Base-by-base conservation (phyloP, 1,140 invertebrate genomes). In the Trichogramma pretiosum region DNA sequence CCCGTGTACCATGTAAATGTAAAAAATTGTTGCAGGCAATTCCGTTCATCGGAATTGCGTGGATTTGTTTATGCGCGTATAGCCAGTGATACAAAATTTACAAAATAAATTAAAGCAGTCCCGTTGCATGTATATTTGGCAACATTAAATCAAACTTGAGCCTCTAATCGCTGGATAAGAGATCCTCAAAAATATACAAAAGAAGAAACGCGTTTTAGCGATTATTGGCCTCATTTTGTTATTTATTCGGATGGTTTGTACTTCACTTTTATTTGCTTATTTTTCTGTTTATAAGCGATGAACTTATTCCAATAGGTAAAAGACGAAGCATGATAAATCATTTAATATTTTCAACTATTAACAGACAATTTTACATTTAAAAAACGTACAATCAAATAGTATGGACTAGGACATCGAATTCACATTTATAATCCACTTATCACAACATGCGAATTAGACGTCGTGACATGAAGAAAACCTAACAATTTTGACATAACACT, bases 391-490 rank as follows among this genome's bases (percentile, higher is more conserved):
- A n/a, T n/a, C n/a, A n/a, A n/a, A n/a, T n/a, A n/a, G n/a, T n/a
- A n/a, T n/a, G n/a, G n/a, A n/a, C n/a, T n/a, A n/a, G n/a, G n/a
- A 38, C 28, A 7, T 39, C 18, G 13, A 32, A 44, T 40, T 44
- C 33, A 45, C 11, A 50, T 36, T 26, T 50, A 50, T 50, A 28
- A 50, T 16, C 17, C n/a, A 34, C 26, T 40, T 50, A 50, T 50
- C 48, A 50, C 48, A 50, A n/a, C 40, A 42, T 17, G 35, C 23
- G 21, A 18, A 46, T 16, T 46, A 30, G 2, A 45, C 48, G 28
- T 50, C 28, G 38, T 22, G 8, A 41, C n/a, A 17, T 42, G 0
- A 14, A 41, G 18, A 30, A 10, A 37, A 16, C 14, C 7, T 48
- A 48, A 28, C 30, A 8, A 19, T 43, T 21, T 41, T 43, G 30